A percentile compares a stretch with the other conserved stretches of the same genome.
phyloP scores from a whole-genome alignment of 2,888 invertebrate genomes.

The Drosophila anomelani region DNA sequence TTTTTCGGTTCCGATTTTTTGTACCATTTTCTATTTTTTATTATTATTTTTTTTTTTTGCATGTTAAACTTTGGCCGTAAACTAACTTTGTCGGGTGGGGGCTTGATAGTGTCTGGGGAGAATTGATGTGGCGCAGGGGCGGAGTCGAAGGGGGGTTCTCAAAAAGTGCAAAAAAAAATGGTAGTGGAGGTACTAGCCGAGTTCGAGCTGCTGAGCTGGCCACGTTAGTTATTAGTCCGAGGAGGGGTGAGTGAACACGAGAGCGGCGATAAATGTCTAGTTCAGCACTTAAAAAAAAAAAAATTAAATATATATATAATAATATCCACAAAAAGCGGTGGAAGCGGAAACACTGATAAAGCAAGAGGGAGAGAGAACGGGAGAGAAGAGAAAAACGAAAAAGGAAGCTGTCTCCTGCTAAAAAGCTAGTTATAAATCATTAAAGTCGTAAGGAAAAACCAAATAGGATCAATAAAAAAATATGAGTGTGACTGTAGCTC shows the following conservation, averaged over 20 bases:
- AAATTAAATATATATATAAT: background rate
- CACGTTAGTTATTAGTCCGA: conserved; percentile 68
- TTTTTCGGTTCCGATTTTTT: conserved; percentile 16
- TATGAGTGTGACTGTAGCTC: background rate
- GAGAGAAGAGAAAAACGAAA: background rate
- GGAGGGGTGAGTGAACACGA: conserved; percentile 56
- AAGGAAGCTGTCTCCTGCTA: background rate
- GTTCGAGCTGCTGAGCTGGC: conserved; percentile 28
- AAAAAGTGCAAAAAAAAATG: background rate
- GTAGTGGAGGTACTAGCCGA: conserved; percentile 5
- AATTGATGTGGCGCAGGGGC: conserved; percentile 39
- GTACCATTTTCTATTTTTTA: background rate
- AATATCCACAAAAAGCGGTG: conserved; percentile 3
- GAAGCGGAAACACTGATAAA: conserved; percentile 34
- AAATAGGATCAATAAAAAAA: background rate
- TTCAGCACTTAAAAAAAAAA: conserved; percentile 36
- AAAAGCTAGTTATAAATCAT: conserved; percentile 1
- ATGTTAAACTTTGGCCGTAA: conserved; percentile 73
- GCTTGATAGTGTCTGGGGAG: conserved; percentile 57
- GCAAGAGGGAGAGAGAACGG: background rate
- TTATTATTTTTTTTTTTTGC: conserved; percentile 21
- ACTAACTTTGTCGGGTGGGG: conserved; percentile 70
- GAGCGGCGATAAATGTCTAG: conserved; percentile 47
- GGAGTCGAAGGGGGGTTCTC: background rate
- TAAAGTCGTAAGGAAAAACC: background rate